These are phyloP conservation scores for Muntiacus muntjak DNA, from an alignment of 2,113 vertebrate species.

Conservation along the genomic window DNA sequence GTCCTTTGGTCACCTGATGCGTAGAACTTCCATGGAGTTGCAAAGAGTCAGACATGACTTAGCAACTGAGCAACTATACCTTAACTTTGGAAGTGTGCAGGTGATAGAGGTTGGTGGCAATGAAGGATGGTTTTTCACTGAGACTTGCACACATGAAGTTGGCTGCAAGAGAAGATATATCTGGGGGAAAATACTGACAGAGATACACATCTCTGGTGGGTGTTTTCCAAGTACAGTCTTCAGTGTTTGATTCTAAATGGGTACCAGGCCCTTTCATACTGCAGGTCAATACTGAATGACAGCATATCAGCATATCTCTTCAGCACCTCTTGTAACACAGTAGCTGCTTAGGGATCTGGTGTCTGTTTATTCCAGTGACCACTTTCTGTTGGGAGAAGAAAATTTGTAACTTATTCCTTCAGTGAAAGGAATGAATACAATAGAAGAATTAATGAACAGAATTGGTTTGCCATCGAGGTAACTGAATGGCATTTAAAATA, in stretches of 20 bases:
- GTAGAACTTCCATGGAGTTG: background rate
- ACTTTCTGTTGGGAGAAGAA: background rate
- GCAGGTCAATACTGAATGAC: rapidly evolving
- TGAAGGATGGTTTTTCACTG: background rate
- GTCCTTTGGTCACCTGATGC: background rate
- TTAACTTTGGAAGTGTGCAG: background rate
- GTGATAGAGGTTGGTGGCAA: rapidly evolving
- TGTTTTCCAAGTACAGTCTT: background rate
- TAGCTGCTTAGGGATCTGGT: background rate
- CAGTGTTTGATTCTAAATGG: background rate
- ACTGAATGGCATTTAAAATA: background rate
- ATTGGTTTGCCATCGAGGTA: background rate
- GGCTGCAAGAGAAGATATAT: background rate
- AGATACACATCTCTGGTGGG: no score
- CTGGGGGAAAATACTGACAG: background rate
- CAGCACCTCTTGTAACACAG: no score
- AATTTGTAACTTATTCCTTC: background rate
- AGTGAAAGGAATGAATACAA: background rate
- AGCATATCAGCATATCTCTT: background rate
- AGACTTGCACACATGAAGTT: background rate
- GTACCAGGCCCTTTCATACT: background rate
- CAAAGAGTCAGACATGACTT: background rate
- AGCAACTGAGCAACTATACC: background rate
- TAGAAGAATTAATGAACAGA: background rate
- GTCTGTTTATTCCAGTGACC: background rate